Evolutionary conservation across 2,888 invertebrate species (phyloP).

Genomic region (Cephus nigrinus): DNA sequence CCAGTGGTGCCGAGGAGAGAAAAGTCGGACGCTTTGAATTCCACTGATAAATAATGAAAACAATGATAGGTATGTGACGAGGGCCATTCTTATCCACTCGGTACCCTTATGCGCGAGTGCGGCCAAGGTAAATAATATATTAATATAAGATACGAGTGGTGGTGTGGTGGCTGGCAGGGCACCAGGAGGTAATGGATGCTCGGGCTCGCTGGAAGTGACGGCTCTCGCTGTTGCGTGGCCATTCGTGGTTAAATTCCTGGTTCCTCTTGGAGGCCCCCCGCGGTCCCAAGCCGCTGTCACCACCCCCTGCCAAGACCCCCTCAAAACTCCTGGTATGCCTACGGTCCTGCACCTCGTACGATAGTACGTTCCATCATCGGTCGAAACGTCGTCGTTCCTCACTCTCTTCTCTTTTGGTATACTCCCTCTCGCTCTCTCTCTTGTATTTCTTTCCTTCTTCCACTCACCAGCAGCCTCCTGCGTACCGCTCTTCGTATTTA

Average conservation of each 20-base stretch:
- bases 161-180: conserved; percentile 60
- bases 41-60: conserved; percentile 55
- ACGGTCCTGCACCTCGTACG: conserved; percentile 22
- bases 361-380: conserved; percentile 35
- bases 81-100: conserved; percentile 55
- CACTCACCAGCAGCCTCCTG: neutral
- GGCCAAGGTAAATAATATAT: conserved; percentile 63
- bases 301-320: conserved; percentile 67
- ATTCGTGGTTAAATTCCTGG: conserved; percentile 67
- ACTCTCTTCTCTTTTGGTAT: neutral
- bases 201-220: conserved; percentile 64
- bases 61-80: conserved; percentile 63
- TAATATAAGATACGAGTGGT: conserved; percentile 63
- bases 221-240: conserved; percentile 65
- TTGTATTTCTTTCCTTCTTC: neutral
- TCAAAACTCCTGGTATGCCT: conserved; percentile 41
- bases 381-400: conserved; percentile 10
- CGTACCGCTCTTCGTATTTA: neutral
- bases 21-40: neutral
- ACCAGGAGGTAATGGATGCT: conserved; percentile 66
- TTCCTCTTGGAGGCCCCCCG: conserved; percentile 72
- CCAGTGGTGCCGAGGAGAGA: neutral
- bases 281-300: conserved; percentile 64
- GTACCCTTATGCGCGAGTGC: conserved; percentile 15
- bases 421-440: neutral